Conservation (phyloP, 2,797 vertebrate genomes). For the Hippoglossus hippoglossus region DNA sequence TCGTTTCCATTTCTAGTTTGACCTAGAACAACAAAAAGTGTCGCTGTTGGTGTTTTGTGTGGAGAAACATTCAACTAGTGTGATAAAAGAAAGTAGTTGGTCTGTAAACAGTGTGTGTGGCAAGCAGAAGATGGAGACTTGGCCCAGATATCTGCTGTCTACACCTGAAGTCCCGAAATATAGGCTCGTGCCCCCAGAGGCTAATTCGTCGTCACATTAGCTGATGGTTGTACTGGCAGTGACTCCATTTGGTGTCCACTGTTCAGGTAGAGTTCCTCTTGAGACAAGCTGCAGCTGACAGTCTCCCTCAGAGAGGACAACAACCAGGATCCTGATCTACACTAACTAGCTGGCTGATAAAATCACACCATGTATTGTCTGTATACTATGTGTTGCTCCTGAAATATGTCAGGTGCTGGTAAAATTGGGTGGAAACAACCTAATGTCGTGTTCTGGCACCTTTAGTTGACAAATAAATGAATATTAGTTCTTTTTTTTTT, state of each 20-base stretch:
- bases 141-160: too few relatives aligned
- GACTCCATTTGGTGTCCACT: conserved; percentile 13
- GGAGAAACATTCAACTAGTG: too few relatives aligned
- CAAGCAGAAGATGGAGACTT: too few relatives aligned
- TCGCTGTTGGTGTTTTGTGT: too few relatives aligned
- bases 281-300: conserved; percentile 26
- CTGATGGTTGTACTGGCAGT: too few relatives aligned
- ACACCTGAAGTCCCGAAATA: too few relatives aligned
- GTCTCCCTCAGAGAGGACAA: conserved; percentile 31
- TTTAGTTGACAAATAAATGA: conserved; percentile 13
- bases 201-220: conserved; percentile 3
- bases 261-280: conserved; percentile 15
- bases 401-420: conserved; percentile 31
- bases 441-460: not conserved
- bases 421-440: conserved; percentile 32
- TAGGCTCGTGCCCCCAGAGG: not conserved
- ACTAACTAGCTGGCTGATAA: conserved; percentile 40
- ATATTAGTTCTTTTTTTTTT: conserved; percentile 1
- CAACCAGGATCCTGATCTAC: conserved; percentile 33
- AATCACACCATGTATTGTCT: conserved; percentile 35
- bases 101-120: not conserved
- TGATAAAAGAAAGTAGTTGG: too few relatives aligned
- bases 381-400: conserved; percentile 19
- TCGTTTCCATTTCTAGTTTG: too few relatives aligned
- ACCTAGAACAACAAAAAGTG: too few relatives aligned